These are phyloP conservation scores for Cepaea hortensis DNA, from an alignment of 2,888 invertebrate genomes.

Conservation along the genomic window DNA sequence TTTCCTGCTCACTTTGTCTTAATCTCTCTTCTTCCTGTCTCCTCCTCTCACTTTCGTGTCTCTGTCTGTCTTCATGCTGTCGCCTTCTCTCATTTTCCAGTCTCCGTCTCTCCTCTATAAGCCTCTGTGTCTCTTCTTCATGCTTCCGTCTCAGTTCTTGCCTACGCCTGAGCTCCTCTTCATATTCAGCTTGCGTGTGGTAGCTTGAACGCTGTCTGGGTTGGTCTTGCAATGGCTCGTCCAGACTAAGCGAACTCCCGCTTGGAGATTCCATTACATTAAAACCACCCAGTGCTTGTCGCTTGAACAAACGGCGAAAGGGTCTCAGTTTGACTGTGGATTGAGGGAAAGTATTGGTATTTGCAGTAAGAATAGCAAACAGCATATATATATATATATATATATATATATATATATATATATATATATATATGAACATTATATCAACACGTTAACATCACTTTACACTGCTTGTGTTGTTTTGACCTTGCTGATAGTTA, in stretches of 20 bases:
- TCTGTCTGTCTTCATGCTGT: not conserved
- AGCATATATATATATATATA: too few species aligned
- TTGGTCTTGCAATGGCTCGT: not conserved
- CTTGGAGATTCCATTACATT: not conserved
- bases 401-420: too few species aligned
- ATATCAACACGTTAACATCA: too few species aligned
- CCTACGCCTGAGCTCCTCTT: not conserved
- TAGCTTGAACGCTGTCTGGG: not conserved
- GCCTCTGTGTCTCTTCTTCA: constrained; percentile 17
- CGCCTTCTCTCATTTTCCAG: not conserved
- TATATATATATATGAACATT: too few species aligned
- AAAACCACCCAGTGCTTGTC: too few species aligned
- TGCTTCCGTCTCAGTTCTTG: constrained; percentile 14
- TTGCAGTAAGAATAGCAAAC: too few species aligned
- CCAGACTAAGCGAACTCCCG: not conserved
- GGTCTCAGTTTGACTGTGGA: too few species aligned
- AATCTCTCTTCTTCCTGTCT: not conserved
- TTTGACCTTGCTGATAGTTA: too few species aligned
- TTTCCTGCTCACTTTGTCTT: not conserved
- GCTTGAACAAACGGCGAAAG: too few species aligned
- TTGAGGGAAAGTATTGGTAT: too few species aligned
- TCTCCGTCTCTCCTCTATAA: constrained; percentile 12
- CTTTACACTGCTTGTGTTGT: too few species aligned
- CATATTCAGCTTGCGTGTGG: not conserved
- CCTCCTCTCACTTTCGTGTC: not conserved